Conservation (phyloP, 2,797 vertebrate genomes). For the Scolopax bukidnonensis region DNA sequence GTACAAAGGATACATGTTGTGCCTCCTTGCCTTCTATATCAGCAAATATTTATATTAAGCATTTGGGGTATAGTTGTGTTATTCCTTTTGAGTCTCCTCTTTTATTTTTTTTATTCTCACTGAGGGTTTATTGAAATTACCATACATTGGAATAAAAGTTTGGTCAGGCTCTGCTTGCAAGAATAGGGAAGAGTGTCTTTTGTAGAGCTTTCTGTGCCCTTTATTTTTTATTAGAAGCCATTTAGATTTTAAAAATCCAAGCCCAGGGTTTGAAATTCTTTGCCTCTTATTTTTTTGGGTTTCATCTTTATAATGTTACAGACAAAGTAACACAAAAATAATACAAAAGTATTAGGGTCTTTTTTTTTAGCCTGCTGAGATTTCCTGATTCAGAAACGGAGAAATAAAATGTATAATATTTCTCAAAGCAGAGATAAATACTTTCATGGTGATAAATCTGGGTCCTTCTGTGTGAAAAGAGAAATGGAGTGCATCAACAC, state of each 20-base stretch:
- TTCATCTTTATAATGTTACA: background rate
- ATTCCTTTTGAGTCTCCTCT: background rate
- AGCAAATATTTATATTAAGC: background rate
- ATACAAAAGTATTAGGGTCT: too few relatives aligned
- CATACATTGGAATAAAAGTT: background rate
- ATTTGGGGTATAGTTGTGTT: background rate
- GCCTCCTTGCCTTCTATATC: background rate
- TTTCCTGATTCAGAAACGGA: background rate
- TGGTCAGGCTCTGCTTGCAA: background rate
- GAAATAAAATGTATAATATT: background rate
- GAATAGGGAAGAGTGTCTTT: background rate
- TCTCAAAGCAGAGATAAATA: background rate
- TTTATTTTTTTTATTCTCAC: background rate
- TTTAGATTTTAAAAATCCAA: background rate
- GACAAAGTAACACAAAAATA: background rate
- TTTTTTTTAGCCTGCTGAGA: background rate
- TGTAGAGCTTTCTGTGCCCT: background rate
- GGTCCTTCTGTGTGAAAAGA: background rate
- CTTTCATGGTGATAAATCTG: background rate
- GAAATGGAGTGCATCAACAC: background rate
- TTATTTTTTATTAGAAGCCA: background rate
- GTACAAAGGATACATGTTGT: background rate
- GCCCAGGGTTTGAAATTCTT: background rate
- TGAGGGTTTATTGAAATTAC: background rate
- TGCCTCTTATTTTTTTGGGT: background rate